A percentile compares a stretch with the other conserved stretches of the same genome.
Evolutionary conservation across 2,888 invertebrate species (phyloP).

Genomic region (Tipula unca): DNA sequence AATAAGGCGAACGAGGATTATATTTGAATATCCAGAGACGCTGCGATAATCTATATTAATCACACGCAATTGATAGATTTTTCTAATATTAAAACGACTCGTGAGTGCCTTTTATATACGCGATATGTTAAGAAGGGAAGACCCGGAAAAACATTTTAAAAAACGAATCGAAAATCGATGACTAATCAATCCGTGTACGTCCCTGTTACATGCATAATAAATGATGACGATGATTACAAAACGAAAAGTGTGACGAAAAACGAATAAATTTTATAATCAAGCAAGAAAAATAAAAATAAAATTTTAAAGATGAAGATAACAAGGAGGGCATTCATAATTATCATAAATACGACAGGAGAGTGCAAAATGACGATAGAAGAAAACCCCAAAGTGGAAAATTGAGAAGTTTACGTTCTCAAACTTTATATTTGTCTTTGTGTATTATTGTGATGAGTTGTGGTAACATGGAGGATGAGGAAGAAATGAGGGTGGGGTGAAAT

Average conservation of each 20-base stretch:
- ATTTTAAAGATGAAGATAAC: neutral
- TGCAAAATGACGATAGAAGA: neutral
- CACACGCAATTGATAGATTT: neutral
- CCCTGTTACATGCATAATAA: neutral
- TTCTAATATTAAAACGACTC: neutral
- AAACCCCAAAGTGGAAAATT: constrained; percentile 2
- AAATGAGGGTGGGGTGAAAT: neutral
- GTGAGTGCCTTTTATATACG: neutral
- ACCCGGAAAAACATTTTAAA: neutral
- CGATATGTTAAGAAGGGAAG: neutral
- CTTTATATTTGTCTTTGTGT: neutral
- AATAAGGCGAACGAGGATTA: neutral
- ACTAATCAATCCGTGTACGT: neutral
- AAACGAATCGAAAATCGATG: neutral
- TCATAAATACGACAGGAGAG: neutral
- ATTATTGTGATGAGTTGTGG: neutral
- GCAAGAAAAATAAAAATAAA: neutral
- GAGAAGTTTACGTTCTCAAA: neutral
- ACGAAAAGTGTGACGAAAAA: constrained; percentile 14
- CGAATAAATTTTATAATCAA: constrained; percentile 8
- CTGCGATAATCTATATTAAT: neutral
- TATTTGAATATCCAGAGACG: neutral
- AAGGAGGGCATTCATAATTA: constrained; percentile 2
- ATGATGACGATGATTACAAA: neutral
- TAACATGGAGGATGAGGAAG: neutral